Evolutionary conservation across 2,113 vertebrate species (phyloP), one percentile per base, ranked within the genome.

Genomic region (Stomatorhinus ivindoensis): DNA sequence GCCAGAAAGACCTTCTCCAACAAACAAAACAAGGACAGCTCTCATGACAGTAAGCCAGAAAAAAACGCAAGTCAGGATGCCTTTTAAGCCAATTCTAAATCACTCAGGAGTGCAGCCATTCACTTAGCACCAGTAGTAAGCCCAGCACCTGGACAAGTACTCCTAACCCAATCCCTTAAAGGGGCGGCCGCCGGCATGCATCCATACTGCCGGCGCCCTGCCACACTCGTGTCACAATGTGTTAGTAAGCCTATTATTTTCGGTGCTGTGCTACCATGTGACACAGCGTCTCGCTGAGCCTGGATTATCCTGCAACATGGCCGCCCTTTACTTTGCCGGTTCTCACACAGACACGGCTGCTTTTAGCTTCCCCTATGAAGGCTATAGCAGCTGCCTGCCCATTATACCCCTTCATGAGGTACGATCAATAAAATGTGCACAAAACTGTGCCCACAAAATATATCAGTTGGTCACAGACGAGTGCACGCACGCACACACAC

Each of bases 201-300:
- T 53, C 27, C 1, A 2, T n/a, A 53, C 24, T 35, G 47, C n/a
- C 42, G 1, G n/a, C 3, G 31, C 42, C 69, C 48, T 65, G 42
- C 69, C 46, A 42, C 48, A 17, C 13, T 17, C 47, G 15, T 48
- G 47, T 39, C 48, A 53, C 47, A 82, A 53, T 82, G 69, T 88
- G 88, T 15, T n/a, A 82, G 47, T 51, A 88, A 53, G 88, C 88
- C 69, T 82, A 82, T 53, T 76, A 53, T 82, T 80, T 88, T 48
- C 69, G 48, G 11, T 35, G 24, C 58, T 35, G 24, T 35, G 3
- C 46, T 31, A 27, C 61, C 69, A 76, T 50, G 44, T 88, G 87
- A 76, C 61, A 86, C 44, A 50, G 87, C 65, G 35, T 80, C 61
- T 31, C 9, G 17, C 69, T 21, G 87, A 82, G 69, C 47, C 27